These are phyloP conservation scores for Trachelus stipa DNA, from an alignment of 2,888 invertebrate genomes.

Conservation along the genomic window DNA sequence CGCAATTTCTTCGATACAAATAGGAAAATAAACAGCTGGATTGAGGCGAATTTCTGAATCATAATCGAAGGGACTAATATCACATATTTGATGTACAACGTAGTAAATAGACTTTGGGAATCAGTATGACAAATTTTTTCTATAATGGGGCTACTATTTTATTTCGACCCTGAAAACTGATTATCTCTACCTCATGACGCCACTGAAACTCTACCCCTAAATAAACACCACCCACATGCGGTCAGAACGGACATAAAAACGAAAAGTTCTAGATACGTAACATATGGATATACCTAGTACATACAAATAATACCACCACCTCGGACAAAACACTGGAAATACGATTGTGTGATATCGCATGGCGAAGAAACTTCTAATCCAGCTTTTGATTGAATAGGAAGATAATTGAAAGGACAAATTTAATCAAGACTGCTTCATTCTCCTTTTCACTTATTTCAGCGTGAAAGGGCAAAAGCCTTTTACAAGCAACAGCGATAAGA, in stretches of 20 bases:
- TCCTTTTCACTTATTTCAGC: not conserved
- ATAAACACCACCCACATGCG: no score
- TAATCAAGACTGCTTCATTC: not conserved
- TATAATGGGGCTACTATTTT: no score
- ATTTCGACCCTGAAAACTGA: no score
- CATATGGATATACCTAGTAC: no score
- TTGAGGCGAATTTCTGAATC: not conserved
- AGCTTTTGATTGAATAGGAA: not conserved
- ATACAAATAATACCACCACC: not conserved
- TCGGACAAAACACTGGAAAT: not conserved
- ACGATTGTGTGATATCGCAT: not conserved
- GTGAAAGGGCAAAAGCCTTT: not conserved
- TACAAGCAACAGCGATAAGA: not conserved
- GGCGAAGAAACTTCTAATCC: not conserved
- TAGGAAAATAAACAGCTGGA: not conserved
- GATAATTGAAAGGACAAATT: not conserved
- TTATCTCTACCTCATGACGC: no score
- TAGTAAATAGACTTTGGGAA: no score
- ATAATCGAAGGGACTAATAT: not conserved
- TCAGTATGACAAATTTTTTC: no score
- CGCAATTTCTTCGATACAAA: not conserved
- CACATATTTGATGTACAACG: no score
- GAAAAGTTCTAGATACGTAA: no score
- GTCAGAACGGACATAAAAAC: no score
- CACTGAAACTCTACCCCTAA: no score